Conservation (phyloP, 2,113 vertebrate species). For the Chauna torquata region DNA sequence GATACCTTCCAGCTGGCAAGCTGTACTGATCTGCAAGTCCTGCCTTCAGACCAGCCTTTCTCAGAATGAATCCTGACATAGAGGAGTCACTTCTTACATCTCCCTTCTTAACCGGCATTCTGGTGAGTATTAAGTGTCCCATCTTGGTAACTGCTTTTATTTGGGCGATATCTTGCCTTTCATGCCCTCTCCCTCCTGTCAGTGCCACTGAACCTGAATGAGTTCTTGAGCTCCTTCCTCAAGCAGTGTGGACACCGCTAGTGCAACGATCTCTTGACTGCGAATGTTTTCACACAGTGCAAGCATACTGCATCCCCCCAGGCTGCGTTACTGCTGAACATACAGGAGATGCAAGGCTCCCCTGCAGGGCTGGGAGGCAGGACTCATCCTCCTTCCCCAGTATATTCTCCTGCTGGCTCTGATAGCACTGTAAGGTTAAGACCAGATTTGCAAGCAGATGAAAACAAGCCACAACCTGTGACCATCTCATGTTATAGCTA, state of each 20-base stretch:
- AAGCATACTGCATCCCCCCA: neutral
- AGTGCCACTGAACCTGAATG: neutral
- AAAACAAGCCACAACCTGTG: neutral
- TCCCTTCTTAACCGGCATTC: neutral
- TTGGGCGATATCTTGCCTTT: neutral
- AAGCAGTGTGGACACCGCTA: neutral
- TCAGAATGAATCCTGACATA: neutral
- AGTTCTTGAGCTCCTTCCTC: neutral
- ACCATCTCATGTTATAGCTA: neutral
- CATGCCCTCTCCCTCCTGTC: neutral
- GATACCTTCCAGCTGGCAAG: neutral
- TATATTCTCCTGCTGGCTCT: neutral
- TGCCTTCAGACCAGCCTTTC: neutral
- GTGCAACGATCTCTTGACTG: no score
- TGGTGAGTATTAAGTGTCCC: neutral
- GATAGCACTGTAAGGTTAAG: neutral
- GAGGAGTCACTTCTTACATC: neutral
- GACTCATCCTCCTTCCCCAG: neutral
- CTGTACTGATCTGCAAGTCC: neutral
- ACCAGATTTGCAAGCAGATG: neutral
- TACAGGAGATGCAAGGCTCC: neutral
- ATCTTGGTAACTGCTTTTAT: neutral
- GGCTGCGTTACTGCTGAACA: neutral
- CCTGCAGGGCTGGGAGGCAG: neutral
- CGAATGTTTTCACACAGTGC: fast-evolving